Conservation (phyloP, 2,888 invertebrate species). For the Fabriciana adippe region DNA sequence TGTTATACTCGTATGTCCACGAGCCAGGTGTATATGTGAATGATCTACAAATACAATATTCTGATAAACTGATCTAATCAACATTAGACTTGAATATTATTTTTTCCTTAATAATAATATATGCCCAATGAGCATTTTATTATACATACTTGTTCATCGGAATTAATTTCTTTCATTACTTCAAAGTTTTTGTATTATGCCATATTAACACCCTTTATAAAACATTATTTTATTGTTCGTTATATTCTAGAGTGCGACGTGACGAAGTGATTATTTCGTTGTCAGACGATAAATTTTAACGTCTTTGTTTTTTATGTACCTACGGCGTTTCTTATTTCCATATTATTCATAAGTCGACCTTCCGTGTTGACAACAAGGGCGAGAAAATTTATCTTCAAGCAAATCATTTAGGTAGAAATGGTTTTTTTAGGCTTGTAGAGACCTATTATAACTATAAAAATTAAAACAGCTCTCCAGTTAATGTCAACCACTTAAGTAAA, state of each 20-base stretch:
- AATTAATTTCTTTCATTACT: slow-evolving; percentile 1
- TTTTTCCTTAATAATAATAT: neutral
- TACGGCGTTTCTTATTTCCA: slow-evolving; percentile 32
- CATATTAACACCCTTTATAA: slow-evolving; percentile 8
- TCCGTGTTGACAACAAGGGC: slow-evolving; percentile 32
- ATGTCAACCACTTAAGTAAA: no score
- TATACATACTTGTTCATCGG: neutral
- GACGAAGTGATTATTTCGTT: slow-evolving; percentile 16
- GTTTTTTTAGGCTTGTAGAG: slow-evolving; percentile 39
- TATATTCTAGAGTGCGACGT: neutral
- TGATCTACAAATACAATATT: neutral
- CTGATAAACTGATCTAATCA: neutral
- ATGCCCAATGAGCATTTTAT: no score
- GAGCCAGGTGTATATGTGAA: slow-evolving; percentile 7
- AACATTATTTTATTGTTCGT: neutral
- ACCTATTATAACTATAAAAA: no score
- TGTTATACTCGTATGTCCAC: neutral
- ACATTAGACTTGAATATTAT: slow-evolving; percentile 1
- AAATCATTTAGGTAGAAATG: slow-evolving; percentile 54
- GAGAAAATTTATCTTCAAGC: slow-evolving; percentile 31
- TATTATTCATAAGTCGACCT: slow-evolving; percentile 39
- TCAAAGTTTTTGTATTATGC: neutral
- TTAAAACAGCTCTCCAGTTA: no score
- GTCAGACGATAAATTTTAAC: slow-evolving; percentile 33
- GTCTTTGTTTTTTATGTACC: slow-evolving; percentile 26